phyloP scores from a whole-genome alignment of 2,113 vertebrate species.

The Catharus fuscescens region DNA sequence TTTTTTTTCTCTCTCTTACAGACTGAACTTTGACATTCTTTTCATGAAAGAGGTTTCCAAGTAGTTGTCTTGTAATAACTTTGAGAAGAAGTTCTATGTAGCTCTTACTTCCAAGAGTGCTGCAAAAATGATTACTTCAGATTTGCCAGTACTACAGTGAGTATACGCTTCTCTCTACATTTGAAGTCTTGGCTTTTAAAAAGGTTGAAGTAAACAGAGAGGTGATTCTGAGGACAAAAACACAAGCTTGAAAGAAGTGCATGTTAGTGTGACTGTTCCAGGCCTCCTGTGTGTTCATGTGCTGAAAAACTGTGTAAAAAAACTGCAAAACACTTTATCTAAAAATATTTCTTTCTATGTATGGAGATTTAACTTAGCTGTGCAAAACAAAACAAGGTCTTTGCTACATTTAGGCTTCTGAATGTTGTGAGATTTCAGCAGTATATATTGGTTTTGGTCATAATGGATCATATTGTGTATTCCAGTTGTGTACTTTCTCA shows the following conservation, averaged over 20 bases:
- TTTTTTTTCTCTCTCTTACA: slow-evolving; percentile 30
- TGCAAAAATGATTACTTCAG: slow-evolving; percentile 94
- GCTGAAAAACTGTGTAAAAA: neutral
- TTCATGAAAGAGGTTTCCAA: slow-evolving; percentile 50
- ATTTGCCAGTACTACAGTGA: slow-evolving; percentile 95
- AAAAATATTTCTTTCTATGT: neutral
- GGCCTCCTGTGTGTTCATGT: neutral
- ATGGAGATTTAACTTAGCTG: neutral
- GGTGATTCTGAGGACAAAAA: neutral
- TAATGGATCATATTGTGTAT: neutral
- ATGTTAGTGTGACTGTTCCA: neutral
- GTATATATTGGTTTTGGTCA: neutral
- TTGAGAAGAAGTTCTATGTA: slow-evolving; percentile 68
- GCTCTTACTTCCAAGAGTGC: slow-evolving; percentile 60
- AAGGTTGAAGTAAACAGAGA: neutral
- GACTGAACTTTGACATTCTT: slow-evolving; percentile 51
- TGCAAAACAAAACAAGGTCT: neutral
- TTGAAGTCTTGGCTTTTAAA: neutral
- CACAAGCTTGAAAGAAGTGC: neutral
- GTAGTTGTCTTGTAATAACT: slow-evolving; percentile 51
- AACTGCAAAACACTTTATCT: neutral
- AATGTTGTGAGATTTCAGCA: neutral
- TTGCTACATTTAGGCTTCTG: neutral
- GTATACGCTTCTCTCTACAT: slow-evolving; percentile 51
- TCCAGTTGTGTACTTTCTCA: neutral